phyloP scores from a whole-genome alignment of 2,113 vertebrate genomes.

The Morone chrysops region DNA sequence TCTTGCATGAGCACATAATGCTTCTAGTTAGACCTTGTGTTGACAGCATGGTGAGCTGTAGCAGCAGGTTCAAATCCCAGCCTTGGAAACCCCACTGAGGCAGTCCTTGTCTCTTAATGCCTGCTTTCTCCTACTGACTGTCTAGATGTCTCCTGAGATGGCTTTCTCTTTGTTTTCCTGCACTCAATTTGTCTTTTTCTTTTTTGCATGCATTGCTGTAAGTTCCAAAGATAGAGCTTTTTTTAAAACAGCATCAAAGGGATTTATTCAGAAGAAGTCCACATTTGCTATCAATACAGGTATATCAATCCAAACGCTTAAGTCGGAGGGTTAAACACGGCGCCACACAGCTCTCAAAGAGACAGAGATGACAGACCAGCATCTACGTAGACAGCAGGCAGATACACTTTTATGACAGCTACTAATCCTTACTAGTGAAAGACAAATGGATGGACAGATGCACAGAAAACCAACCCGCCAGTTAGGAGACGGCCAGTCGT shows the following conservation, averaged over 20 bases:
- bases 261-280: background rate
- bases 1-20: slow-evolving; percentile 45
- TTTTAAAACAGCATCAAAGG: background rate
- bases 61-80: slow-evolving; percentile 76
- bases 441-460: slow-evolving; percentile 46
- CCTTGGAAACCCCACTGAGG: slow-evolving; percentile 46
- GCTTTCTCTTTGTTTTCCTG: background rate
- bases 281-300: background rate
- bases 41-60: slow-evolving; percentile 72
- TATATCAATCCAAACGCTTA: background rate
- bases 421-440: slow-evolving; percentile 43
- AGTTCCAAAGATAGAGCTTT: background rate
- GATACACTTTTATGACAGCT: slow-evolving; percentile 40
- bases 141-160: slow-evolving; percentile 31
- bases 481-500: slow-evolving; percentile 24
- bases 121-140: slow-evolving; percentile 56
- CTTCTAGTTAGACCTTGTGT: slow-evolving; percentile 52
- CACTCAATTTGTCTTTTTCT: background rate
- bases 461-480: slow-evolving; percentile 23
- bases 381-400: slow-evolving; percentile 41
- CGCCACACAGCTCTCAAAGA: slow-evolving; percentile 3
- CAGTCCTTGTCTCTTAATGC: slow-evolving; percentile 49
- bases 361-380: slow-evolving; percentile 19
- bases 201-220: background rate
- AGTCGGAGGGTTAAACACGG: slow-evolving; percentile 8